A percentile compares a stretch with the other conserved stretches of the same genome.
These are phyloP conservation scores for Lycorma delicatula DNA, from an alignment of 1,140 invertebrate species.

Conservation along the genomic window DNA sequence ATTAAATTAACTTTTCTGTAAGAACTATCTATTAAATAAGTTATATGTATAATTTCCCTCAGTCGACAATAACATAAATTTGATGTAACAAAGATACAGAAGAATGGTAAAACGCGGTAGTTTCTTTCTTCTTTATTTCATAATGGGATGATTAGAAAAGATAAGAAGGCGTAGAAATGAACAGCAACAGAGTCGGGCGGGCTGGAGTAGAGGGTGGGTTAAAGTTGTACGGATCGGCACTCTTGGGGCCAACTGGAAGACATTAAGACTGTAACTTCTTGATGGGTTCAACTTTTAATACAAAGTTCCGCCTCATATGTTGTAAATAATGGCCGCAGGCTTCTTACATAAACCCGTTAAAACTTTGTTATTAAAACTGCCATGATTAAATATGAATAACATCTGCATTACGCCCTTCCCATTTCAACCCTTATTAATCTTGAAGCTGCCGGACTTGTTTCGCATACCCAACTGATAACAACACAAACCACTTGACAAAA, in stretches of 20 bases:
- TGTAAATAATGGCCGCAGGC: conserved; percentile 1
- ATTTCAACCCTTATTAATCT: conserved; percentile 1
- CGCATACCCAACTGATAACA: too few relatives aligned
- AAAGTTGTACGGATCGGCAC: not conserved
- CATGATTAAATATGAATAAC: conserved; percentile 7
- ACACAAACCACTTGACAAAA: too few relatives aligned
- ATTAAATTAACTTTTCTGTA: too few relatives aligned
- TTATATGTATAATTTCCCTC: too few relatives aligned
- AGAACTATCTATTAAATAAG: too few relatives aligned
- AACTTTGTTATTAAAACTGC: conserved; percentile 6
- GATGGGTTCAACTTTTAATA: conserved; percentile 6
- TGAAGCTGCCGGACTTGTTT: too few relatives aligned
- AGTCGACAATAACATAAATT: too few relatives aligned
- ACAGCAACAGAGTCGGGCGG: not conserved
- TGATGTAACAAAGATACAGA: too few relatives aligned
- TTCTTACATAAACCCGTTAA: not conserved
- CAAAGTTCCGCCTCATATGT: conserved; percentile 7
- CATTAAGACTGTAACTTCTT: conserved; percentile 7
- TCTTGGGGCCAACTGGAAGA: not conserved
- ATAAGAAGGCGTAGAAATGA: not conserved
- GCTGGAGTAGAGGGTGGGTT: not conserved
- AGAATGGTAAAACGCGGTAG: too few relatives aligned
- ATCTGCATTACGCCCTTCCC: conserved; percentile 1
- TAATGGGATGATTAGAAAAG: conserved; percentile 4
- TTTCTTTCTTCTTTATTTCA: too few relatives aligned